A percentile compares a stretch with the other conserved stretches of the same genome.
These are phyloP conservation scores for Myripristis jacobus DNA, from an alignment of 2,797 vertebrate species.

Conservation along the genomic window DNA sequence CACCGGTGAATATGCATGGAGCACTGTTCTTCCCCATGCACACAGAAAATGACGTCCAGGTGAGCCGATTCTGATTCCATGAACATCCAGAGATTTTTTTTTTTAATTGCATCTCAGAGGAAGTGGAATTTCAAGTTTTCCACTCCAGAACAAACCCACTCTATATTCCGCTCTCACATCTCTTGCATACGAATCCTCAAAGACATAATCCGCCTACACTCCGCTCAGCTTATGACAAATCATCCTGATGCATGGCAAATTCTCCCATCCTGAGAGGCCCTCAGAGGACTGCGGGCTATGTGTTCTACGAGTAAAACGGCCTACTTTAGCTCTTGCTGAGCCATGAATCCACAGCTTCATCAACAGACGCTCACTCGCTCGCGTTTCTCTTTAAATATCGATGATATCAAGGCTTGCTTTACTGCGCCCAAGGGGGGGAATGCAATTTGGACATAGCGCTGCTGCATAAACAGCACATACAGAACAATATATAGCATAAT, in stretches of 20 bases:
- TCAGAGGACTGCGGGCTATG: constrained; percentile 6
- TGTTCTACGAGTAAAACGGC: constrained; percentile 9
- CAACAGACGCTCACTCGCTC: not conserved
- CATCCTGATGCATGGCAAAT: constrained; percentile 38
- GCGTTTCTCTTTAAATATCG: not conserved
- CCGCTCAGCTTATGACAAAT: constrained; percentile 52
- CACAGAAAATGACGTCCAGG: not conserved
- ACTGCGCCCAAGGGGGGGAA: not conserved
- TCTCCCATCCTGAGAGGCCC: constrained; percentile 39
- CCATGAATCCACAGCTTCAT: constrained; percentile 2
- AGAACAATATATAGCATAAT: too few species aligned
- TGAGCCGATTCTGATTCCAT: constrained; percentile 12
- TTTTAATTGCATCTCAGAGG: constrained; percentile 22
- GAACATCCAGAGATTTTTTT: constrained; percentile 22
- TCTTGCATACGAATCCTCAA: constrained; percentile 44
- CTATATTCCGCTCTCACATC: constrained; percentile 25
- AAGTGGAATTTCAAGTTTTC: constrained; percentile 30
- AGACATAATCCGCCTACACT: constrained; percentile 56
- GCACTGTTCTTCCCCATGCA: not conserved
- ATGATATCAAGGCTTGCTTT: not conserved
- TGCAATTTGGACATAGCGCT: not conserved
- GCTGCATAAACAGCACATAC: not conserved
- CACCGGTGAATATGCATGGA: constrained; percentile 6
- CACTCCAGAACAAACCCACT: constrained; percentile 46
- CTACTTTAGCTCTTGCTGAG: constrained; percentile 22